Conservation (phyloP, 2,888 invertebrate genomes). For the Himalopsyche tibetana region DNA sequence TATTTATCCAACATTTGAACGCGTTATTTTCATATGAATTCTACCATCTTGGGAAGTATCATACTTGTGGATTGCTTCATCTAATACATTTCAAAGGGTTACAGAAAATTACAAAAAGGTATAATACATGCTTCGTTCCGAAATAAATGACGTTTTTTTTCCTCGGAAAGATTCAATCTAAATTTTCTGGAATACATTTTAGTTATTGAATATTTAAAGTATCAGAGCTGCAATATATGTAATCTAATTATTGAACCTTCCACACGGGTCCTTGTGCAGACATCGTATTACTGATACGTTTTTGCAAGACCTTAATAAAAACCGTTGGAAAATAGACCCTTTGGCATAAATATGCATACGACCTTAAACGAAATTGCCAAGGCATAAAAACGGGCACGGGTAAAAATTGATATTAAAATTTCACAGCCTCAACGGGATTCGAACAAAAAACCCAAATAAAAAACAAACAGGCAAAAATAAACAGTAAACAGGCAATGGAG, state of each 20-base stretch:
- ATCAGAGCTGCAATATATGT: not conserved
- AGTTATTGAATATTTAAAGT: constrained; percentile 26
- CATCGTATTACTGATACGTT: constrained; percentile 15
- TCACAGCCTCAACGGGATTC: constrained; percentile 56
- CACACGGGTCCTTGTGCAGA: constrained; percentile 23
- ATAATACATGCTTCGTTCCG: too few relatives aligned
- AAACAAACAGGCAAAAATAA: constrained; percentile 60
- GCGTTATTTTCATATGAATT: too few relatives aligned
- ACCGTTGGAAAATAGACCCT: constrained; percentile 31
- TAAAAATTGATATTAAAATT: constrained; percentile 64
- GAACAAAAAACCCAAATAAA: constrained; percentile 53
- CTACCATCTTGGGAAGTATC: too few relatives aligned
- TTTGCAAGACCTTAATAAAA: constrained; percentile 34
- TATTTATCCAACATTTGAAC: too few relatives aligned
- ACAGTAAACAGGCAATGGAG: constrained; percentile 50
- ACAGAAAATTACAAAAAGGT: too few relatives aligned
- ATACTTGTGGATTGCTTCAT: too few relatives aligned
- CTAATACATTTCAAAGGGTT: too few relatives aligned
- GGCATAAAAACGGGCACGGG: constrained; percentile 49
- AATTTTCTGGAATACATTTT: not conserved
- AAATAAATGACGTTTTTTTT: too few relatives aligned
- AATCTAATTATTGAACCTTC: constrained; percentile 24
- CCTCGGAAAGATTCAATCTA: not conserved
- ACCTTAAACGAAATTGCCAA: constrained; percentile 49
- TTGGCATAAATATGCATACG: constrained; percentile 41